Evolutionary conservation across 2,113 vertebrate species (phyloP), one percentile per base, ranked within the genome.

Genomic region (Mohoua ochrocephala): DNA sequence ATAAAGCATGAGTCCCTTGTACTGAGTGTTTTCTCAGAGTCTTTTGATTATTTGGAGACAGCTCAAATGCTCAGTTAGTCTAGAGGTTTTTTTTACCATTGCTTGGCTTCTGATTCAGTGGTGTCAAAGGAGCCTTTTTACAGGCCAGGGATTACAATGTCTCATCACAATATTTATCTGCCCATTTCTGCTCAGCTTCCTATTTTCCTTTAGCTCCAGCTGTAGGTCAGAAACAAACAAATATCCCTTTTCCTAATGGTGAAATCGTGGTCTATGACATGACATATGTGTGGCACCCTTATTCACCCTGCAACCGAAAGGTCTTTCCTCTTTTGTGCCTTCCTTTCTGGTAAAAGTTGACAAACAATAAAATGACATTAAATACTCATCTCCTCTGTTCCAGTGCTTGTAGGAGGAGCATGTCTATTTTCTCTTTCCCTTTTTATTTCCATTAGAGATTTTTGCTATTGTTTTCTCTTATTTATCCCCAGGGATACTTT

Each of bases 271-370:
- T 64, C 53, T 63, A 12, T 50, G 30, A 68, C 15, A 41, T 17
- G 37, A 39, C 6, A 7, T 65, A 16, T 33, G 9, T 59, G 35
- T 60, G 35, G 15, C 35, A 50, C 44, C 7, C 15, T 80, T 56
- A 69, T 37, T 80, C 59, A 84, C 11, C 22, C 26, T 2, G 1
- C 47, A 49, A 7, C 6, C 0, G 0, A 73, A 74, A 81, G 23
- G 11, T 18, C 11, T 69, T 68, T 73, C 59, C 6, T 59, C 21
- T 54, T 54, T 7, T 33, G 15, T 69, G 56, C 56, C 53, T 87
- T 92, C 2, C 16, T 77, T 92, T 92, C 50, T 74, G 33, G 35
- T 8, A 81, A 77, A 70, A 80, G n/a, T 20, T 57, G 13, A 37
- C 16, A 75, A 69, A 59, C 8, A 60, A 12, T 7, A 7, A 57